Evolutionary conservation across 2,888 invertebrate genomes (phyloP).

Genomic region (Noctua comes): DNA sequence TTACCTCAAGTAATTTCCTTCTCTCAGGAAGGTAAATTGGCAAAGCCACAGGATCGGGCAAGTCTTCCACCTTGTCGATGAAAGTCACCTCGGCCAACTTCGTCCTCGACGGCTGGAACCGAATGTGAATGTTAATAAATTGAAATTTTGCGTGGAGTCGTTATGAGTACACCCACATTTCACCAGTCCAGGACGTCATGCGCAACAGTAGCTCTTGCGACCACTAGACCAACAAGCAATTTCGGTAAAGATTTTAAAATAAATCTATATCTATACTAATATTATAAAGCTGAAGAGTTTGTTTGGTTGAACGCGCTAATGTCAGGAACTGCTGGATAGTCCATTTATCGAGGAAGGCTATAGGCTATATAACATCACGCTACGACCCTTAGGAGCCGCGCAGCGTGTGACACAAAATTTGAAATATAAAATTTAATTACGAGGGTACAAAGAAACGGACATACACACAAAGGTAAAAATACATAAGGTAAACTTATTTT

Average conservation of each 20-base stretch:
- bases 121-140: not conserved
- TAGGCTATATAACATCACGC: too few species aligned
- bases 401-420: too few species aligned
- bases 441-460: too few species aligned
- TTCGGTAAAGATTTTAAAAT: not conserved
- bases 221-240: not conserved
- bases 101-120: slow-evolving; percentile 82
- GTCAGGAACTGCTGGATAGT: too few species aligned
- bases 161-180: not conserved
- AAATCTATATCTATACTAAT: too few species aligned
- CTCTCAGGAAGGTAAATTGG: slow-evolving; percentile 80
- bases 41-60: slow-evolving; percentile 82
- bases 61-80: slow-evolving; percentile 81
- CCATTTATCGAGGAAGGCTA: too few species aligned
- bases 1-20: slow-evolving; percentile 82
- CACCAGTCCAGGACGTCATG: too few species aligned
- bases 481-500: too few species aligned
- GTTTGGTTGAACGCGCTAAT: too few species aligned
- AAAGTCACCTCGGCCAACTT: slow-evolving; percentile 86
- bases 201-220: not conserved
- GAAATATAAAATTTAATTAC: not conserved
- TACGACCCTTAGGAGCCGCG: too few species aligned
- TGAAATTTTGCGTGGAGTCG: not conserved
- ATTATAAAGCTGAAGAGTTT: too few species aligned
- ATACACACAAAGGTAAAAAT: too few species aligned